Evolutionary conservation across 2,888 invertebrate species (phyloP).

Genomic region (Slavum lentiscoides): DNA sequence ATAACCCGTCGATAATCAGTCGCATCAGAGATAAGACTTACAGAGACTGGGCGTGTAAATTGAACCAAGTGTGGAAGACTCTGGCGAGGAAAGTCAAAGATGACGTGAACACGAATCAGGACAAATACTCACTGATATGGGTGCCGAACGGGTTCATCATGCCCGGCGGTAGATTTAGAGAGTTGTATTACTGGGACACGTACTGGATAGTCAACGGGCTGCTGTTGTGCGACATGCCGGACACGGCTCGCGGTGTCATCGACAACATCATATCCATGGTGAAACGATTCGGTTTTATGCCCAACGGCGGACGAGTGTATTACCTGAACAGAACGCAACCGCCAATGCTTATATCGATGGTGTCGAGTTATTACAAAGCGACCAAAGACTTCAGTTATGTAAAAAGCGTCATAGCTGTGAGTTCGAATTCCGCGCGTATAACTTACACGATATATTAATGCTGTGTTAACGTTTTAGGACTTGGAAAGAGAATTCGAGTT

Average conservation of each 20-base stretch:
- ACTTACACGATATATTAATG: not conserved
- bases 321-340: conserved; percentile 74
- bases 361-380: conserved; percentile 68
- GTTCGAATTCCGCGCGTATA: not conserved
- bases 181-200: conserved; percentile 85
- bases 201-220: conserved; percentile 82
- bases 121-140: conserved; percentile 70
- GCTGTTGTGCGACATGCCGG: conserved; percentile 69
- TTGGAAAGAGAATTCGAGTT: conserved; percentile 70
- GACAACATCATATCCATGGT: conserved; percentile 75
- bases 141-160: conserved; percentile 71
- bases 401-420: not conserved
- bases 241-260: conserved; percentile 66
- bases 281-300: conserved; percentile 70
- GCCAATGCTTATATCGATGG: conserved; percentile 73
- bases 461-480: conserved; percentile 51
- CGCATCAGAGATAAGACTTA: conserved; percentile 60
- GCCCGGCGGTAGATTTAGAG: conserved; percentile 70
- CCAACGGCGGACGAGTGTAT: conserved; percentile 82
- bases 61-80: conserved; percentile 58
- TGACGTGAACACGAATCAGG: conserved; percentile 60
- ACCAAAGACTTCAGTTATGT: conserved; percentile 71
- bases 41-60: conserved; percentile 61
- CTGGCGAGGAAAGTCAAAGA: conserved; percentile 67
- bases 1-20: conserved; percentile 60